These are phyloP conservation scores for Numenius arquata DNA, from an alignment of 2,113 vertebrate genomes.

Conservation along the genomic window DNA sequence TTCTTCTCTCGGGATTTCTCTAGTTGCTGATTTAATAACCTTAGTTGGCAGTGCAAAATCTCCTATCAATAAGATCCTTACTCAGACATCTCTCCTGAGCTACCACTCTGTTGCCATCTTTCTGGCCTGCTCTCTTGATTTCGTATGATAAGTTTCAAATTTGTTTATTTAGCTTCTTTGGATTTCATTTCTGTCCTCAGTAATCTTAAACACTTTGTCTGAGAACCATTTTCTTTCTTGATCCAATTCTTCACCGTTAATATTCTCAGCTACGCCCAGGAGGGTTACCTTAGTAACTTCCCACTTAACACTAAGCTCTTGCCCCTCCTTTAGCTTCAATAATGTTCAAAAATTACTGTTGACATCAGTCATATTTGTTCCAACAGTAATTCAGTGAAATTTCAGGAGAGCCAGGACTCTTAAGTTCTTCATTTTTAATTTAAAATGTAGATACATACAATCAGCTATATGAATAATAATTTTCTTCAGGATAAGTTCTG, in stretches of 20 bases:
- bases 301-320: neutral
- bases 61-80: conserved; percentile 18
- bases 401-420: neutral
- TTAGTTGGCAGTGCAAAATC: neutral
- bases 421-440: neutral
- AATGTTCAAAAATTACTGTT: neutral
- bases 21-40: conserved; percentile 27
- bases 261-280: neutral
- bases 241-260: neutral
- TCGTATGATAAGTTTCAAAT: neutral
- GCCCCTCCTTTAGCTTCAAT: neutral
- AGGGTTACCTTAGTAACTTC: neutral
- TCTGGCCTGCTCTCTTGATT: neutral
- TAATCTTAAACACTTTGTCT: neutral
- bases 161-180: neutral
- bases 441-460: neutral
- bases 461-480: neutral
- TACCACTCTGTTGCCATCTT: neutral
- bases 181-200: neutral
- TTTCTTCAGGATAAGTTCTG: neutral
- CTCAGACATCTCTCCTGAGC: neutral
- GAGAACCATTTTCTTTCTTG: neutral
- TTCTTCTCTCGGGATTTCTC: neutral
- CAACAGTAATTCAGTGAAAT: neutral
- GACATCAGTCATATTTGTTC: neutral